Percentiles rank a stretch among this genome's conserved stretches.
Evolutionary conservation across 2,797 vertebrate genomes (phyloP).

Genomic region (Falco novaeseelandiae): DNA sequence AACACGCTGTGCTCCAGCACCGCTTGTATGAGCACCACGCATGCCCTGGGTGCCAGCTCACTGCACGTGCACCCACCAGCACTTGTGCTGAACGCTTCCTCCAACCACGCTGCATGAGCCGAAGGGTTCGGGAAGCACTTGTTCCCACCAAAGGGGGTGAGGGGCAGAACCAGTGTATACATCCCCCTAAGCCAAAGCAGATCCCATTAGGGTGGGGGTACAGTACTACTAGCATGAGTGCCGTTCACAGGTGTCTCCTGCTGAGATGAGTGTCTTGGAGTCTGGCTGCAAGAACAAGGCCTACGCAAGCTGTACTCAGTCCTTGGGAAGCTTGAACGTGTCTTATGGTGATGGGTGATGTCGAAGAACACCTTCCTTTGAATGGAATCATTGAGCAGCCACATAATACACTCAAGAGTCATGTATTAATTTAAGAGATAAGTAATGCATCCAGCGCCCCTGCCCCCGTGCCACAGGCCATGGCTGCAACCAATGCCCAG

Average conservation of each 20-base stretch:
- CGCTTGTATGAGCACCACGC: fast-evolving
- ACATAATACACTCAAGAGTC: background rate
- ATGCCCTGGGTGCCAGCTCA: fast-evolving
- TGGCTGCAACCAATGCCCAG: background rate
- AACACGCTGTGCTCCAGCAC: fast-evolving
- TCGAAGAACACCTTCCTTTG: background rate
- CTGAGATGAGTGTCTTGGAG: background rate
- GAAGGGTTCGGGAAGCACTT: background rate
- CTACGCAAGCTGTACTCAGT: background rate
- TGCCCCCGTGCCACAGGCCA: background rate
- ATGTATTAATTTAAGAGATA: background rate
- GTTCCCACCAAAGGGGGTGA: background rate
- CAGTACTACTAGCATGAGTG: background rate
- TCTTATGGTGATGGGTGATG: background rate
- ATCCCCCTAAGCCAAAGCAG: background rate
- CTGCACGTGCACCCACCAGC: fast-evolving
- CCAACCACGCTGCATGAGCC: fast-evolving
- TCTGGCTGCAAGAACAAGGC: background rate
- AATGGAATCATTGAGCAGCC: background rate
- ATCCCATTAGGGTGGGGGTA: background rate
- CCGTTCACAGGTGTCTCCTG: background rate
- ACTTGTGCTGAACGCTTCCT: background rate
- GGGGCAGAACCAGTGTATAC: background rate
- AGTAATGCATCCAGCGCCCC: background rate
- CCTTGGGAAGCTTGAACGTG: background rate